These are phyloP conservation scores for Chauna torquata DNA, from an alignment of 2,113 vertebrate species.

Conservation along the genomic window DNA sequence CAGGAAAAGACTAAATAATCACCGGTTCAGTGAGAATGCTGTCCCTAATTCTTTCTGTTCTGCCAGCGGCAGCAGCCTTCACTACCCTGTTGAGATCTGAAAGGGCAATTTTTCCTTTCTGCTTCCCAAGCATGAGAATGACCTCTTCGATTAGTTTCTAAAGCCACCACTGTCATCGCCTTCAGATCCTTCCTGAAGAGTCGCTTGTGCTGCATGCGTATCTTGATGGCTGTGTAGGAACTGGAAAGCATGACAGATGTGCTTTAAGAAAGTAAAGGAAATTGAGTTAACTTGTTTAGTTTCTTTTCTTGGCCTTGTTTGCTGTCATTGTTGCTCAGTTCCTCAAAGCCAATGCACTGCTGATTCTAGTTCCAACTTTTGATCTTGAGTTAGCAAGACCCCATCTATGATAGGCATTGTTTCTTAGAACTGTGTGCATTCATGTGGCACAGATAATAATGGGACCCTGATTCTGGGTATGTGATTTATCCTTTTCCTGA, in stretches of 20 bases:
- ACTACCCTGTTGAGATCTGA: not conserved
- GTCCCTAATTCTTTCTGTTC: not conserved
- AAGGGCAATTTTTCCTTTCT: not conserved
- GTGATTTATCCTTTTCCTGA: not conserved
- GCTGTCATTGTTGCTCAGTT: not conserved
- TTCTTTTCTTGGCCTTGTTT: not conserved
- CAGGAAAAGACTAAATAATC: not conserved
- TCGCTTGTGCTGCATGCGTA: not conserved
- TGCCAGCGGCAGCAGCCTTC: not conserved
- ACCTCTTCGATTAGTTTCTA: not conserved
- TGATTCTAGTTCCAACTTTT: not conserved
- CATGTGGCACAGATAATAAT: not conserved
- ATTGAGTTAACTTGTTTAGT: not conserved
- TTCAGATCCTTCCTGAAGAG: not conserved
- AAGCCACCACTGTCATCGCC: not conserved
- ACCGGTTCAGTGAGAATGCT: not conserved
- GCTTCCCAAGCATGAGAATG: not conserved
- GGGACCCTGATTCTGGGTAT: not conserved
- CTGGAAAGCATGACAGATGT: not conserved
- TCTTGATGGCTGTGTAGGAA: not conserved
- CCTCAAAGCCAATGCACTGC: not conserved
- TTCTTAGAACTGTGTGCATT: not conserved
- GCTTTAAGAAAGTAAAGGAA: not conserved
- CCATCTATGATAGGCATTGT: not conserved
- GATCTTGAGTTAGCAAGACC: not conserved